phyloP scores from a whole-genome alignment of 2,888 invertebrate species.

The Syrista parreyssii region DNA sequence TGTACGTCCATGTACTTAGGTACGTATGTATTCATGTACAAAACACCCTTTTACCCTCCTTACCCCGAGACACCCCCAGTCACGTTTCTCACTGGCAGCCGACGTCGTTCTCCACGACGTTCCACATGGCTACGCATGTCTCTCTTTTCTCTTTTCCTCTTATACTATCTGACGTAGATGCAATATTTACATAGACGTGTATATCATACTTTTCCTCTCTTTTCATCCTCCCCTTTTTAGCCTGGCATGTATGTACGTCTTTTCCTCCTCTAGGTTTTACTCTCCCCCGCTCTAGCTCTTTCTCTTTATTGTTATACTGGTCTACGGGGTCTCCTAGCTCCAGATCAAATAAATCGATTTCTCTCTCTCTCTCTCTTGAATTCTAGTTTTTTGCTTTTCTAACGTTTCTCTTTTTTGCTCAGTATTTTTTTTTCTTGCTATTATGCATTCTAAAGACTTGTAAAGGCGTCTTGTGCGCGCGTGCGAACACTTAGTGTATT shows the following conservation, averaged over 20 bases:
- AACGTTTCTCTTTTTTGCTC: background rate
- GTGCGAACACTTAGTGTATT: background rate
- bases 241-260: no score
- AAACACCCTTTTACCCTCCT: background rate
- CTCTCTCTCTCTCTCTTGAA: background rate
- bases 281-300: no score
- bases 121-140: background rate
- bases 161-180: background rate
- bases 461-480: background rate
- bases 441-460: background rate
- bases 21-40: conserved; percentile 1
- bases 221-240: background rate
- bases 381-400: background rate
- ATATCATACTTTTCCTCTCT: background rate
- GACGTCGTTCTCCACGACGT: background rate
- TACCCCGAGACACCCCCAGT: background rate
- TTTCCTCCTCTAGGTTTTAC: no score
- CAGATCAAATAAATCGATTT: no score
- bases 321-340: no score
- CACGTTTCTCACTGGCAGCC: background rate
- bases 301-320: no score
- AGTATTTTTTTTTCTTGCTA: background rate
- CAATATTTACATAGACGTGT: background rate
- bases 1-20: background rate
- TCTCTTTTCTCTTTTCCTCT: background rate